Evolutionary conservation across 2,888 invertebrate genomes (phyloP).

Genomic region (Torymus auratus): DNA sequence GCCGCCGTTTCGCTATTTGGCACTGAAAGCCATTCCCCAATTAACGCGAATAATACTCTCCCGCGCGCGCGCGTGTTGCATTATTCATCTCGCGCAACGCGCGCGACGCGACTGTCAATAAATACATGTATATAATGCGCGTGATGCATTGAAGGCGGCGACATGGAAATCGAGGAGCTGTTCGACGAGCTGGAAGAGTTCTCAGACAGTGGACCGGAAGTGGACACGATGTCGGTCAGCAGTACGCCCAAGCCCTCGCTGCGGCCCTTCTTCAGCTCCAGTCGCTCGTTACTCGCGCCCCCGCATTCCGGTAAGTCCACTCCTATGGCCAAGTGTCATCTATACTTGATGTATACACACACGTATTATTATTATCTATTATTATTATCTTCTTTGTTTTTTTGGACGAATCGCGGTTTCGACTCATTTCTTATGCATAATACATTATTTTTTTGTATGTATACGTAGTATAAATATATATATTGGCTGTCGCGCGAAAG

Average conservation of each 20-base stretch:
- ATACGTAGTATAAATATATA: constrained; percentile 17
- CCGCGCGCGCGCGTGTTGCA: constrained; percentile 5
- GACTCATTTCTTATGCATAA: neutral
- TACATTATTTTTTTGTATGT: constrained; percentile 18
- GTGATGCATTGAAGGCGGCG: constrained; percentile 79
- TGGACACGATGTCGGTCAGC: constrained; percentile 96
- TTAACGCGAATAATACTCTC: too few species aligned
- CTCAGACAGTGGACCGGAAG: constrained; percentile 95
- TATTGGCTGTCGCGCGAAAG: neutral
- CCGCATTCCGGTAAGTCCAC: constrained; percentile 71
- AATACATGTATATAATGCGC: too few species aligned
- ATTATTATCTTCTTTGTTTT: neutral
- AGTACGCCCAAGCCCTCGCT: constrained; percentile 98
- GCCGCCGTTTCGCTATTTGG: too few species aligned
- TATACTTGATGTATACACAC: too few species aligned
- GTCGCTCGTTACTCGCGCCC: constrained; percentile 83
- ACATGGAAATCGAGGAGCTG: constrained; percentile 94
- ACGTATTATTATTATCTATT: neutral
- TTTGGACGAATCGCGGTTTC: constrained; percentile 11
- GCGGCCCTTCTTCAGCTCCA: constrained; percentile 96
- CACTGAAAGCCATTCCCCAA: too few species aligned
- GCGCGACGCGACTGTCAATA: neutral
- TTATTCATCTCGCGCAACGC: constrained; percentile 14
- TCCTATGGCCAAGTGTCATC: too few species aligned
- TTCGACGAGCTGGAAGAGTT: constrained; percentile 97